Percentiles rank a stretch among this genome's conserved stretches.
Conservation (phyloP, 2,113 vertebrate species). For the Sturnira hondurensis region DNA sequence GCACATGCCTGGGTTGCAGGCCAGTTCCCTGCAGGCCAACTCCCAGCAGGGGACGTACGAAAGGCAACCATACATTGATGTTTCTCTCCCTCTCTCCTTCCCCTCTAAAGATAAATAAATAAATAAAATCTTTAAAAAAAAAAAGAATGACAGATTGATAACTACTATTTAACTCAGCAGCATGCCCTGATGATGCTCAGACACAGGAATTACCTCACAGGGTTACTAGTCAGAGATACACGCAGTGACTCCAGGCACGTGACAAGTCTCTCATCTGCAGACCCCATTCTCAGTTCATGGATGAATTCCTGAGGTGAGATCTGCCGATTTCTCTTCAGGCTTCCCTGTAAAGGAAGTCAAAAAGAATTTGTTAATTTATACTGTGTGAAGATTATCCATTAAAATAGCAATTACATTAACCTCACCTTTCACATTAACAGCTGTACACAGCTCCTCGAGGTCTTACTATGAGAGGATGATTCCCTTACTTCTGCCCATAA, state of each 20-base stretch:
- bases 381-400: slow-evolving; percentile 10
- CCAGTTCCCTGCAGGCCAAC: too few relatives aligned
- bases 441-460: not conserved
- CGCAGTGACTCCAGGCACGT: slow-evolving; percentile 93
- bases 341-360: slow-evolving; percentile 84
- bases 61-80: too few relatives aligned
- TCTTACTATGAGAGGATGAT: not conserved
- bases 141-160: slow-evolving; percentile 31
- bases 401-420: not conserved
- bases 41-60: too few relatives aligned
- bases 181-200: slow-evolving; percentile 6
- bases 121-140: too few relatives aligned
- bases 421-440: not conserved
- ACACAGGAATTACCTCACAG: slow-evolving; percentile 90
- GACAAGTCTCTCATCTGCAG: slow-evolving; percentile 91
- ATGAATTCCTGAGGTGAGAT: slow-evolving; percentile 96
- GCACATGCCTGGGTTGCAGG: too few relatives aligned
- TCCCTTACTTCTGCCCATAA: not conserved
- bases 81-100: too few relatives aligned
- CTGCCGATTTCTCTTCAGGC: slow-evolving; percentile 89
- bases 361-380: not conserved
- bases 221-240: slow-evolving; percentile 96
- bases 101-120: too few relatives aligned
- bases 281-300: slow-evolving; percentile 90
- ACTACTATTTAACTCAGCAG: slow-evolving; percentile 49